Base-by-base conservation (phyloP, 2,113 vertebrate species). In the Spea bombifrons region DNA sequence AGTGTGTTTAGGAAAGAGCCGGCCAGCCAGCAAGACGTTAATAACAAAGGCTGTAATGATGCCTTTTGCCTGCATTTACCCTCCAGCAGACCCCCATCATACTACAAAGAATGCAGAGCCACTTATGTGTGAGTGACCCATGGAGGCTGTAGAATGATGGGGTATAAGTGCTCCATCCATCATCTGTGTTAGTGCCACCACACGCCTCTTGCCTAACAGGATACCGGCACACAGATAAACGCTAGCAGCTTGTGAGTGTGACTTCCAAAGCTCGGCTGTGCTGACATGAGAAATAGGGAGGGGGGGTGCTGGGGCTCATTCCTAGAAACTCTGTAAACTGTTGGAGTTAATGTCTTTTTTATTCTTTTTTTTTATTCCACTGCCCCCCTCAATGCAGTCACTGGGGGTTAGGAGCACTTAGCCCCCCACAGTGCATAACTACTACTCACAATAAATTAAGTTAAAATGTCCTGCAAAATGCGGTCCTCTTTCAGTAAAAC, bases 131-230 rank as follows among this genome's bases (percentile, higher is more conserved):
- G 68, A 65, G 68, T 78, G 76, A 78, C 69, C 76, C 69, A 49
- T 80, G 71, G 65, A 80, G 78, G 15, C 71, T 73, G 45, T 52
- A 80, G 65, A 12, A 59, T 74, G 64, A 80, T 80, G 75, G 55
- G 67, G 70, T 74, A n/a, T 68, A 80, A 74, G 78, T 61, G 52
- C 52, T 13, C 69, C 47, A 80, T 80, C 71, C 78, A 80, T 80
- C 78, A 80, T 73, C 53, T 45, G 8, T 48, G 65, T 45, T 74
- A 73, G 52, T 74, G 64, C 78, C 63, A 74, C 68, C 64, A 80
- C 64, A 67, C 66, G 44, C 49, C 71, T 65, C 71, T n/a, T 44
- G 9, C 16, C 67, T 64, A 80, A 63, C 70, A 68, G 46, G 66
- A 74, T 52, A 68, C 77, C n/a, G n/a, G 5, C 50, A 16, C 7